A percentile compares a stretch with the other conserved stretches of the same genome.
Evolutionary conservation across 2,113 vertebrate species (phyloP).

Genomic region (Poecilia latipinna): DNA sequence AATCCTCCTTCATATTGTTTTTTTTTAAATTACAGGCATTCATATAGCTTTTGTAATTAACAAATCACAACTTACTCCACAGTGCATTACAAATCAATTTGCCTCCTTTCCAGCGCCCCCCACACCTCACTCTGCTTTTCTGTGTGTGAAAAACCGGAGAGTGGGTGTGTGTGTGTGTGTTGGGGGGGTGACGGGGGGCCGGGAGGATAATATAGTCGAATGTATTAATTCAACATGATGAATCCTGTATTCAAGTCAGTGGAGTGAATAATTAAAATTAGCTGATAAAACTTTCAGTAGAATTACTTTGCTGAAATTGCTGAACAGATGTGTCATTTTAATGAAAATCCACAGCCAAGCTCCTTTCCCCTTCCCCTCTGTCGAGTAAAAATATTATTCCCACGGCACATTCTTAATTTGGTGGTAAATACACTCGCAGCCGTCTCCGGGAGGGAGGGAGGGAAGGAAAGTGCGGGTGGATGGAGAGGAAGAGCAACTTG

Average conservation of each 20-base stretch:
- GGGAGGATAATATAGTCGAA: slow-evolving; percentile 90
- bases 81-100: slow-evolving; percentile 99
- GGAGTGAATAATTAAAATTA: slow-evolving; percentile 99
- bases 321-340: slow-evolving; percentile 99
- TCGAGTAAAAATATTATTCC: slow-evolving; percentile 99
- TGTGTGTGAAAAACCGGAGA: slow-evolving; percentile 31
- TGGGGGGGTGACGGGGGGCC: slow-evolving; percentile 7
- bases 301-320: slow-evolving; percentile 99
- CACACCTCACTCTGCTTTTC: slow-evolving; percentile 46
- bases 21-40: slow-evolving; percentile 88
- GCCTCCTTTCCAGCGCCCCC: slow-evolving; percentile 85
- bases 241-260: slow-evolving; percentile 99
- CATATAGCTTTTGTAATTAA: slow-evolving; percentile 90
- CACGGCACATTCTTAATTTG: slow-evolving; percentile 98
- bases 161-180: too few relatives aligned
- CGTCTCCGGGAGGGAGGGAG: slow-evolving; percentile 90
- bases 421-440: slow-evolving; percentile 99
- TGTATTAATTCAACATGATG: slow-evolving; percentile 99
- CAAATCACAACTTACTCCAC: slow-evolving; percentile 97
- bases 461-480: slow-evolving; percentile 26
- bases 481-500: slow-evolving; percentile 92
- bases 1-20: too few relatives aligned
- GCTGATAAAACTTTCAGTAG: slow-evolving; percentile 99
- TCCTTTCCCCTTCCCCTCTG: slow-evolving; percentile 88
- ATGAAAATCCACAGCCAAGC: slow-evolving; percentile 99